Conservation (phyloP, 2,888 invertebrate genomes). For the Ophioninae sp. region DNA sequence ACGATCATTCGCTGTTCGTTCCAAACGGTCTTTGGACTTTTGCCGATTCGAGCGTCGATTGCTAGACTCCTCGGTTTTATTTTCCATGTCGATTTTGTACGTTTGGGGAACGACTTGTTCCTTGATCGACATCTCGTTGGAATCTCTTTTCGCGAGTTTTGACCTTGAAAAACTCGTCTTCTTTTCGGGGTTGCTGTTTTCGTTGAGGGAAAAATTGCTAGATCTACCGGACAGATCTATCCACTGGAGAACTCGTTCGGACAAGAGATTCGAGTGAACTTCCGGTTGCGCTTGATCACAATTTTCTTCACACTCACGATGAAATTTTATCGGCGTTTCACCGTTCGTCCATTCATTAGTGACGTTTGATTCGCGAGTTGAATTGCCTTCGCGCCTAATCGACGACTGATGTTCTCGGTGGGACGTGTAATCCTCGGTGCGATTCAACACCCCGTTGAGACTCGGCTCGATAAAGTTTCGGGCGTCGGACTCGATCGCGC, state of each 20-base stretch:
- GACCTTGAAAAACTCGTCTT: constrained; percentile 19
- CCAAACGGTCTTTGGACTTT: constrained; percentile 30
- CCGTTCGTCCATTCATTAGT: constrained; percentile 24
- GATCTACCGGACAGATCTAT: constrained; percentile 87
- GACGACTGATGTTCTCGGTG: constrained; percentile 35
- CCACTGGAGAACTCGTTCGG: constrained; percentile 91
- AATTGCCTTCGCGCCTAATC: not conserved
- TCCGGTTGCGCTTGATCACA: constrained; percentile 35
- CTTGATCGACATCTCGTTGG: constrained; percentile 43
- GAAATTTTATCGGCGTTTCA: constrained; percentile 18
- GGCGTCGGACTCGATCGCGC: constrained; percentile 4
- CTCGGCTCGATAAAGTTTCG: constrained; percentile 51
- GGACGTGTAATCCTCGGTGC: constrained; percentile 13
- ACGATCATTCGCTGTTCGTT: constrained; percentile 5
- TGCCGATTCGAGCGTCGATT: constrained; percentile 22
- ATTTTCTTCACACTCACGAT: constrained; percentile 5
- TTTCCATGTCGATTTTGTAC: constrained; percentile 65
- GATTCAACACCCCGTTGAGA: constrained; percentile 52
- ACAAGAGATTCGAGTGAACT: constrained; percentile 80
- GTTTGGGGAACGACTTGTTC: constrained; percentile 63
- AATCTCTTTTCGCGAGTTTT: constrained; percentile 44
- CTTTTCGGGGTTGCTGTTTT: constrained; percentile 1
- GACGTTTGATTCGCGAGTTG: not conserved
- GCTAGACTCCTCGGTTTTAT: constrained; percentile 40
- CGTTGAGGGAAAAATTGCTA: constrained; percentile 60